Evolutionary conservation across 1,140 invertebrate species (phyloP).

Genomic region (Apolygus lucorum): DNA sequence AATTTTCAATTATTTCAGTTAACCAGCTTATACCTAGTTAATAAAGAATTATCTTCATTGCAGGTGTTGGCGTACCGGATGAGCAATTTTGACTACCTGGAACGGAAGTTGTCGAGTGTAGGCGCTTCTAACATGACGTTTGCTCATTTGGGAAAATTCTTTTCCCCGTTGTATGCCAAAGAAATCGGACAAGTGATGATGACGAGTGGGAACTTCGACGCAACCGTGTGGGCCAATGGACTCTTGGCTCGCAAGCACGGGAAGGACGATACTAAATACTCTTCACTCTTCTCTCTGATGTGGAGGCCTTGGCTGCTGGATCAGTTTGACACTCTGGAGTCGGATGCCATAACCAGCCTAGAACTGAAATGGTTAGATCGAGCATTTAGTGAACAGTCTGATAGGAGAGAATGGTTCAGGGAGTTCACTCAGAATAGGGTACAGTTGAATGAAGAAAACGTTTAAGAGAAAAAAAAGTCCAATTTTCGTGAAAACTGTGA

Average conservation of each 20-base stretch:
- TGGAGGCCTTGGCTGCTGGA: not conserved
- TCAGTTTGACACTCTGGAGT: not conserved
- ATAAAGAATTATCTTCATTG: too few species aligned
- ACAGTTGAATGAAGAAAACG: not conserved
- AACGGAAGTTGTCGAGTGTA: not conserved
- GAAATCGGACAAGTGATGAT: not conserved
- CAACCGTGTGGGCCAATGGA: not conserved
- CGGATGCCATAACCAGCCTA: not conserved
- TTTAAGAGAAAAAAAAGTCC: not conserved
- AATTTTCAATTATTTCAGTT: too few species aligned
- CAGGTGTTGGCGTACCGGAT: too few species aligned
- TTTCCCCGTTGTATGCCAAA: not conserved
- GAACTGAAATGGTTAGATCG: not conserved
- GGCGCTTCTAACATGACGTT: not conserved
- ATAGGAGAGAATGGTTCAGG: not conserved
- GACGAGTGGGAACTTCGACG: not conserved
- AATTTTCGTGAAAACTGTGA: not conserved
- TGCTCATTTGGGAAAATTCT: not conserved
- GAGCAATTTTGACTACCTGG: not conserved
- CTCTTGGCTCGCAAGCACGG: not conserved
- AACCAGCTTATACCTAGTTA: too few species aligned
- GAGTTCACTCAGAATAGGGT: not conserved
- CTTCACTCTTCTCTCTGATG: not conserved
- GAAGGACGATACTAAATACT: not conserved
- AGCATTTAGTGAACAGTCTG: not conserved